Base-by-base conservation (phyloP, 1,140 invertebrate species). In the Glomeris maerens region DNA sequence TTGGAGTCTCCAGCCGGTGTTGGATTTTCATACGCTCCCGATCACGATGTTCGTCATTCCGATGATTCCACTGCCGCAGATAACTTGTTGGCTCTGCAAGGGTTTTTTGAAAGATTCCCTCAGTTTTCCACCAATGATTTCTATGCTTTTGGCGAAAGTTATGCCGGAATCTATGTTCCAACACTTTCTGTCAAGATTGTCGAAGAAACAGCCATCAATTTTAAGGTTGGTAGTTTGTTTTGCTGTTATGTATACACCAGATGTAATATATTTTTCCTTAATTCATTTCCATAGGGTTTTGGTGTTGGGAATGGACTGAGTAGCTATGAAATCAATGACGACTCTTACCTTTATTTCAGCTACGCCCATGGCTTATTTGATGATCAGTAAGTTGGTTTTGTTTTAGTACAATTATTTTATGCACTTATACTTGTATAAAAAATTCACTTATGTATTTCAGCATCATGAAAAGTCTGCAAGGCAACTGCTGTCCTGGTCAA, bases 1-100 rank as follows among this genome's bases (percentile, higher is more conserved):
- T 57, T 76, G 28, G 74, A 76, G 57, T 64, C 74, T 2, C 74
- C 74, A 45, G 68, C 68, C 27, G 72, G 74, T 52, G 75, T 77
- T 42, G 74, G 74, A 2, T 76, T 64, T 53, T 76, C 74, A 0
- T 76, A 76, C 57, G 61, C 70, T n/a, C 56, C 59, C 22, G 64
- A 72, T 54, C 63, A 64, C 42, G 67, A 72, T 42, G 71, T 68
- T 52, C 66, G 58, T 0, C 72, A 70, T 26, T 60, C 68, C 59
- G 74, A 77, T 64, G 68, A 74, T 55, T 21, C 52, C 44, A 48
- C 58, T 20, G 59, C 69, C 2, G n/a, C 48, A 14, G 64, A 73
- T 50, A 72, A 72, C 52, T 66, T 65, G 46, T 40, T 59, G 1
- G 74, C 74, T 27, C 38, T 76, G 29, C 60, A 68, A 50, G 54